Evolutionary conservation across 1,140 invertebrate genomes (phyloP), one percentile per base, ranked within the genome.

Genomic region (Forficula auricularia): DNA sequence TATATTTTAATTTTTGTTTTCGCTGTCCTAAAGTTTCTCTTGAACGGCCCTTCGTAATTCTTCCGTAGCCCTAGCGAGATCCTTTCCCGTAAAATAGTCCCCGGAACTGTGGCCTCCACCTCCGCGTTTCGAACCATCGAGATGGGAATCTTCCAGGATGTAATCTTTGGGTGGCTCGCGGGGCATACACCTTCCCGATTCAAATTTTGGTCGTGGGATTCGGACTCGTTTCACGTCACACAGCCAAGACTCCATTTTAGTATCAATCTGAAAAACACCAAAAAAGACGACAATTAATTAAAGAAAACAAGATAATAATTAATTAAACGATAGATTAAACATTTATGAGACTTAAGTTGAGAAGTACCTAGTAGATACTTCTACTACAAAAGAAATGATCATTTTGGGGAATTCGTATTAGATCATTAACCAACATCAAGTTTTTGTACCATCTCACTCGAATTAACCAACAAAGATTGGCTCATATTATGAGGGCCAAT

Each of bases 171-270:
- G 69, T 35, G 75, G 73, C 55, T 78, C 72, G 0, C 62, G 63
- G 0, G 72, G 71, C 54, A 70, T 70, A 41, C 57, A 52, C 40
- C 52, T 49, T 40, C 52, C 53, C 32, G 52, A 50, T 13, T 74
- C 78, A 54, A 84, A 83, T 68, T 86, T 86, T 20, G 82, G 82
- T 45, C 82, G 68, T 38, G 82, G 82, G 49, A 86, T 86, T 48
- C 77, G 67, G 43, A 84, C 77, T 52, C 77, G 70, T 62, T 84
- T 82, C 19, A 86, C 78, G 55, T 86, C 80, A 38, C 72, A 75
- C 50, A 85, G 60, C 77, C 80, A 84, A 48, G 78, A 77, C 55
- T 84, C 81, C 81, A 84, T 84, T 51, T 50, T 60, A 18, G 32
- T 36, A 4, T 3, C 9, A 14, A 27, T 42, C 27, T 22, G 18